These are phyloP conservation scores for Diadophis punctatus DNA, from an alignment of 2,113 vertebrate genomes.

Conservation along the genomic window DNA sequence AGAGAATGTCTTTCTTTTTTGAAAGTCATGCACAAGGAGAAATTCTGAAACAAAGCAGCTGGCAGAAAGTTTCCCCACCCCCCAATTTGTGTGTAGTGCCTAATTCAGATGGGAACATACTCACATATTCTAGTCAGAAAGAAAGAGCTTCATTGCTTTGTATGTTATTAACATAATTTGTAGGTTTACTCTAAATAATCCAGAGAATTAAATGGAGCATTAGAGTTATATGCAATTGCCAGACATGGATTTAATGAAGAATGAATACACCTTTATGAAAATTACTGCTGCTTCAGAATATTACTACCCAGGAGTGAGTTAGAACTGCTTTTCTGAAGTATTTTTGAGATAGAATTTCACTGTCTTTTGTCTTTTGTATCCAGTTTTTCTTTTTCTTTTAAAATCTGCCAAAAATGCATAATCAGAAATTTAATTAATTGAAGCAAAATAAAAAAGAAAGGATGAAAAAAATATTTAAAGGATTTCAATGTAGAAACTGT, in stretches of 20 bases:
- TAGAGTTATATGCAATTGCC: background rate
- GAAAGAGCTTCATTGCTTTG: background rate
- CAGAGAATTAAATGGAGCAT: background rate
- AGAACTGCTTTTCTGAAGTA: background rate
- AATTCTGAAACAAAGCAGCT: background rate
- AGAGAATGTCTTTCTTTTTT: background rate
- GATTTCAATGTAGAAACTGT: constrained; percentile 7
- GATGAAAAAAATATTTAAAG: background rate
- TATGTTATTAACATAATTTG: background rate
- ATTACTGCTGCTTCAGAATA: background rate
- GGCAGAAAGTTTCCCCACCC: background rate
- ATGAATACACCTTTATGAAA: background rate
- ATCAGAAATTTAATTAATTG: constrained; percentile 22
- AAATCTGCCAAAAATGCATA: background rate
- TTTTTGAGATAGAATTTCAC: background rate
- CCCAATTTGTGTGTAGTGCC: background rate
- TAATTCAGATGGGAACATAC: background rate
- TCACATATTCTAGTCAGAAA: background rate
- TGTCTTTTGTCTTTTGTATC: background rate
- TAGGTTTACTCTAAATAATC: background rate
- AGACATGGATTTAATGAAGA: background rate
- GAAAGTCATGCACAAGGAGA: background rate
- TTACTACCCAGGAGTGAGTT: background rate
- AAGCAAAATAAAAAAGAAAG: constrained; percentile 12
- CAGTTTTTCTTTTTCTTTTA: background rate